Base-by-base conservation (phyloP, 2,888 invertebrate genomes). In the Tenthredo notha region DNA sequence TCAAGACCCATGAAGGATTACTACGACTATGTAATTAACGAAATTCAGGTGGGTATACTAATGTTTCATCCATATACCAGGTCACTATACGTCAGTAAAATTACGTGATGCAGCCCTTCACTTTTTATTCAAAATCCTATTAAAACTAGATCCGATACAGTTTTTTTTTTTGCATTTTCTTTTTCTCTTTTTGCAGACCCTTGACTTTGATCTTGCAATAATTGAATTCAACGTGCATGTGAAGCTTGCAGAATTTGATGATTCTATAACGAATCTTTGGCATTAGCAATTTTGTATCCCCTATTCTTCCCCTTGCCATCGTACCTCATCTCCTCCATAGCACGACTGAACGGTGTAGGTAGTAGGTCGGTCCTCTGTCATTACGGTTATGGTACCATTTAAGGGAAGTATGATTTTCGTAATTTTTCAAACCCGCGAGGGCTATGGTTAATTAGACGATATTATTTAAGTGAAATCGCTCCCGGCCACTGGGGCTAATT, bases 371-470 rank as follows among this genome's bases (percentile, higher is more conserved):
- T 84, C 84, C 84, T 84, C 83, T 72, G 83, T 72, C 67, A 83
- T 83, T 83, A 83, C 33, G 83, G 72, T 83, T 83, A 83, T 83
- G 70, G 37, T 54, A 21, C 25, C 83, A 72, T 83, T 83, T 83
- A 50, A 43, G 70, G 80, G 80, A 85, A 85, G 85, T 85, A 85
- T 85, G 85, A 85, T 85, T 80, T 85, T 85, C 47, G 70, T 85
- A 85, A 85, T 85, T 85, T 85, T 85, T 85, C 85, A 85, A 85
- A 85, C 61, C 85, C 67, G 84, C 15, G 84, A 72, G 84, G 74
- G 84, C 54, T 86, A 88, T 87, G 87, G 88, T 88, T 89, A 88
- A 89, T 89, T 87, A 87, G 87, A 88, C 88, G 88, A 89, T 89
- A 89, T 89, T 88, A 87, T 89, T 89, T 87, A 80, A 84, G 87